These are phyloP conservation scores for Actinopyga echinites DNA, from an alignment of 53 echinoderm and acorn worm species.

Conservation along the genomic window DNA sequence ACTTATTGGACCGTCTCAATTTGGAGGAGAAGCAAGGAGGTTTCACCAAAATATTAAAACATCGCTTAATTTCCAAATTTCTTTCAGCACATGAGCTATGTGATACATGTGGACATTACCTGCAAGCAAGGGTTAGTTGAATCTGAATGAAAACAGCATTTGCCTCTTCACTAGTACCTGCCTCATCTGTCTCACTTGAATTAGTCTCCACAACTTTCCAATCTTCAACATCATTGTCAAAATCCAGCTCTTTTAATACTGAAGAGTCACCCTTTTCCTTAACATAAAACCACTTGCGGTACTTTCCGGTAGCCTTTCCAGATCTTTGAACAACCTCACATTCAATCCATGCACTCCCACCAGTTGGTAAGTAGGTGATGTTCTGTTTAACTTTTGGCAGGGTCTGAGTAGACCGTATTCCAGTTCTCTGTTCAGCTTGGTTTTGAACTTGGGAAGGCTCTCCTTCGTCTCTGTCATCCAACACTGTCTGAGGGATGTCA, in stretches of 20 bases:
- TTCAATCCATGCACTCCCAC: constrained; percentile 15
- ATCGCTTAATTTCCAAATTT: no score
- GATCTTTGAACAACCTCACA: constrained; percentile 5
- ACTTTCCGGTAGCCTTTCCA: constrained; percentile 24
- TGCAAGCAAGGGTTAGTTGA: no score
- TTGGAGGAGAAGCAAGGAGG: no score
- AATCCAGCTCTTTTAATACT: background rate
- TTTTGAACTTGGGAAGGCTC: background rate
- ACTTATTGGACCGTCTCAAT: no score
- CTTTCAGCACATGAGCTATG: no score
- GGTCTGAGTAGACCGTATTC: background rate
- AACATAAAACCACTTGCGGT: constrained; percentile 11
- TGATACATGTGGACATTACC: no score
- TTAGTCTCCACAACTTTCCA: no score
- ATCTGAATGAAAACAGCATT: no score
- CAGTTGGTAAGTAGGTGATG: constrained; percentile 17
- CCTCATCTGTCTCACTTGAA: no score
- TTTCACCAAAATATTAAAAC: no score
- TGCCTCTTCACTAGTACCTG: no score
- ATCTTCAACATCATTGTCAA: no score
- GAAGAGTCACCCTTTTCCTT: background rate
- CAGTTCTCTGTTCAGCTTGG: background rate
- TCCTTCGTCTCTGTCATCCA: background rate
- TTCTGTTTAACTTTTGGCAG: background rate
- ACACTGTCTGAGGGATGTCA: background rate